Evolutionary conservation across 2,888 invertebrate genomes (phyloP).

Genomic region (Sarcophaga carnaria): DNA sequence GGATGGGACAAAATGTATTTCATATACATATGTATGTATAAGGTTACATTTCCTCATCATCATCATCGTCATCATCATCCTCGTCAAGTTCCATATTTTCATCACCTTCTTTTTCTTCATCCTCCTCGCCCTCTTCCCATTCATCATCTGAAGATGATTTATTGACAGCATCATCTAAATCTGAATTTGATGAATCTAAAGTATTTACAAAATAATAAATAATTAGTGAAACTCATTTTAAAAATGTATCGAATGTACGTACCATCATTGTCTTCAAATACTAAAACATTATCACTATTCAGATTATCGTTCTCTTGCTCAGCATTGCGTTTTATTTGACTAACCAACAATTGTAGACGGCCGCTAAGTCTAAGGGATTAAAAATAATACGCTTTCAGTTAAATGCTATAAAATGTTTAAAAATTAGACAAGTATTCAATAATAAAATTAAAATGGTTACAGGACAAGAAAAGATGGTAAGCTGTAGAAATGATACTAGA

Average conservation of each 20-base stretch:
- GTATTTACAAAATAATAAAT: neutral
- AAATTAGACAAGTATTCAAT: too few relatives aligned
- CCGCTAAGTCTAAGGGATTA: constrained; percentile 77
- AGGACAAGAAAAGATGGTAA: too few relatives aligned
- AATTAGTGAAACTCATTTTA: constrained; percentile 3
- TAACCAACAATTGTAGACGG: constrained; percentile 79
- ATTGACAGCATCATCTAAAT: constrained; percentile 72
- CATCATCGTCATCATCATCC: constrained; percentile 71
- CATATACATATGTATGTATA: neutral
- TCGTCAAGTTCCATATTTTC: constrained; percentile 49
- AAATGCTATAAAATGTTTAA: neutral
- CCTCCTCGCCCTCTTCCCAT: constrained; percentile 75
- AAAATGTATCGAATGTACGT: constrained; percentile 32
- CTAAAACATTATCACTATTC: constrained; percentile 76
- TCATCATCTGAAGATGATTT: constrained; percentile 74
- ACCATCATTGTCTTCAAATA: constrained; percentile 79
- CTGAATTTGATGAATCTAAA: constrained; percentile 74
- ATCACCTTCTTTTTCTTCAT: constrained; percentile 68
- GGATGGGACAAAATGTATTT: constrained; percentile 9
- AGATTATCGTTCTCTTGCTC: constrained; percentile 77
- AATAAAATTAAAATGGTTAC: too few relatives aligned
- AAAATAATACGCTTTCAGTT: constrained; percentile 13
- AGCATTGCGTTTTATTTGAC: constrained; percentile 80
- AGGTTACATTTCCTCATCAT: constrained; percentile 68
- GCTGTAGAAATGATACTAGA: too few relatives aligned